These are phyloP conservation scores for Chelonia mydas DNA, from an alignment of 2,797 vertebrate species.

Conservation along the genomic window DNA sequence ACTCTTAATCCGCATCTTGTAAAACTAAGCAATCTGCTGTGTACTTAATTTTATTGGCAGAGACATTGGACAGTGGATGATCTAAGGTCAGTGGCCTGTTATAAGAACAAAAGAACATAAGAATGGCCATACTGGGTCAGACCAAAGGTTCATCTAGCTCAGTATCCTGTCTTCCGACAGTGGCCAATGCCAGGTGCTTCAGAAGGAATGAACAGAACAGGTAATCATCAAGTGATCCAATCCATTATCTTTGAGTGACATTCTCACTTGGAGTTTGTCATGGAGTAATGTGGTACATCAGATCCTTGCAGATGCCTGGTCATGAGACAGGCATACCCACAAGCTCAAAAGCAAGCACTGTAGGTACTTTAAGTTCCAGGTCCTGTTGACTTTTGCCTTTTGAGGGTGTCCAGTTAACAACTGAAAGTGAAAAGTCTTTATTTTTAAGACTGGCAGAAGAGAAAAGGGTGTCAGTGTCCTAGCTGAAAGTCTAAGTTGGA, in stretches of 20 bases:
- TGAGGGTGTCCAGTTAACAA: not conserved
- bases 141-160: too few species aligned
- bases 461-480: not conserved
- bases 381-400: not conserved
- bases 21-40: not conserved
- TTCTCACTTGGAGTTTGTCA: not conserved
- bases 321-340: not conserved
- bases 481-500: not conserved
- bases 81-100: not conserved
- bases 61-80: not conserved
- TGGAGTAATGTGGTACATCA: not conserved
- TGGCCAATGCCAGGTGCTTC: too few species aligned
- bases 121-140: too few species aligned
- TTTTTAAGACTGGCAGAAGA: not conserved
- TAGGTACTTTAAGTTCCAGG: not conserved
- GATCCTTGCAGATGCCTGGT: slow-evolving; percentile 1
- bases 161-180: too few species aligned
- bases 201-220: too few species aligned
- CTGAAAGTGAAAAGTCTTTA: accelerated
- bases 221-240: not conserved
- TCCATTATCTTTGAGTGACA: not conserved
- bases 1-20: not conserved
- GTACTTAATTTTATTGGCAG: slow-evolving; percentile 1
- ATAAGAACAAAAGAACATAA: too few species aligned
- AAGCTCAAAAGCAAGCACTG: not conserved